These are phyloP conservation scores for Brevimyrus niger DNA, from an alignment of 2,113 vertebrate genomes.

Conservation along the genomic window DNA sequence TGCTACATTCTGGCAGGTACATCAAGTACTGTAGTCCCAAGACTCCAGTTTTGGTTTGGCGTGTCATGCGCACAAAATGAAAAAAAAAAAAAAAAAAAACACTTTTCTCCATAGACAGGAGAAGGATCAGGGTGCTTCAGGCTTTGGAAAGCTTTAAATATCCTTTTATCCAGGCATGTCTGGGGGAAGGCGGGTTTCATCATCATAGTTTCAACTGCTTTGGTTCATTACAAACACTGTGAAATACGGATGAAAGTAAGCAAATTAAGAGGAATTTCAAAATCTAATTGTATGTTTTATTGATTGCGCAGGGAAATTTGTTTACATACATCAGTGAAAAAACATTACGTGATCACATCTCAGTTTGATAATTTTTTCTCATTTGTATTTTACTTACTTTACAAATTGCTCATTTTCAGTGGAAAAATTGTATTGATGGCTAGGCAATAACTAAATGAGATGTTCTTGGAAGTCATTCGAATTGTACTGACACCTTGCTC, in stretches of 20 bases:
- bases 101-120: neutral
- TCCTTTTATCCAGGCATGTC: neutral
- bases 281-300: too few relatives aligned
- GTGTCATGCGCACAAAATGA: neutral
- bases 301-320: neutral
- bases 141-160: neutral
- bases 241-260: neutral
- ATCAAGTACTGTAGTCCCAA: neutral
- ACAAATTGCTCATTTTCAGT: neutral
- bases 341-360: neutral
- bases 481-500: neutral
- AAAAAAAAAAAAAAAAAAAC: too few relatives aligned
- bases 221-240: neutral
- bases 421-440: neutral
- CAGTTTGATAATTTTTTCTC: neutral
- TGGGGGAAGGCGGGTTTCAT: neutral
- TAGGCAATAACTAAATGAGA: neutral
- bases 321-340: neutral
- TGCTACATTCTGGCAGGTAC: neutral
- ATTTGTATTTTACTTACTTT: neutral
- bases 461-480: neutral
- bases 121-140: neutral
- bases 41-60: neutral
- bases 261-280: neutral
- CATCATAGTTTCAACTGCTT: neutral